Conservation (phyloP, 35 echinoderm and acorn worm genomes). For the Diadema setosum region DNA sequence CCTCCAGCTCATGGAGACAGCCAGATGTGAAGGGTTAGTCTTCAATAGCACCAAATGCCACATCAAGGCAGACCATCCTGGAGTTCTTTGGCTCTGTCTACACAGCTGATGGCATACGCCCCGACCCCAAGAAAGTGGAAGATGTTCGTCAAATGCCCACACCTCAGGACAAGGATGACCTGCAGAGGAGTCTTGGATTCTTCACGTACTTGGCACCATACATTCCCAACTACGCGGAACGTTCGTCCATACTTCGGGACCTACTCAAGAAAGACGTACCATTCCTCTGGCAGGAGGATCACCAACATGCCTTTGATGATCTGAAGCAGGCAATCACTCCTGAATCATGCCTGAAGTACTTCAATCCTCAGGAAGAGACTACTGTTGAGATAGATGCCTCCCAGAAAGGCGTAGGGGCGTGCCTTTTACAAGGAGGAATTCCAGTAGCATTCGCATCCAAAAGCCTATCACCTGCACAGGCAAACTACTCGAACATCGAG, state of each 20-base stretch:
- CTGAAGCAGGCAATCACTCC: conserved; percentile 2
- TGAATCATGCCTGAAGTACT: conserved; percentile 22
- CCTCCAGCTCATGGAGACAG: too few species aligned
- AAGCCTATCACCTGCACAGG: too few species aligned
- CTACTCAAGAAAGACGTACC: conserved; percentile 22
- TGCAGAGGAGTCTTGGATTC: conserved; percentile 31
- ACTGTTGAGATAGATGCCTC: conserved; percentile 32
- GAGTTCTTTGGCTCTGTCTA: conserved; percentile 29
- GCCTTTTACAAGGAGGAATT: conserved; percentile 33
- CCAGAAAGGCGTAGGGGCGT: conserved; percentile 41
- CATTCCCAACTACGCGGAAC: conserved; percentile 11
- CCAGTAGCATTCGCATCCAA: conserved; percentile 67
- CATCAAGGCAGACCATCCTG: conserved; percentile 23
- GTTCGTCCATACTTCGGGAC: neutral
- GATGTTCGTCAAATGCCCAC: conserved; percentile 36
- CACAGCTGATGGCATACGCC: neutral
- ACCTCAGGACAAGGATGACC: conserved; percentile 63
- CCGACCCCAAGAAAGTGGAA: conserved; percentile 33
- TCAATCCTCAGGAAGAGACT: neutral
- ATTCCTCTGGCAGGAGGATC: conserved; percentile 22
- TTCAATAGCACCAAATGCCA: conserved; percentile 61
- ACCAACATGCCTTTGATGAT: neutral
- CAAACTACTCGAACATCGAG: too few species aligned
- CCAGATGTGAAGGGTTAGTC: neutral
- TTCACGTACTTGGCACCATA: conserved; percentile 34